Conservation (phyloP, 92 coral and sea anemone genomes). For the Actinernus sp. region DNA sequence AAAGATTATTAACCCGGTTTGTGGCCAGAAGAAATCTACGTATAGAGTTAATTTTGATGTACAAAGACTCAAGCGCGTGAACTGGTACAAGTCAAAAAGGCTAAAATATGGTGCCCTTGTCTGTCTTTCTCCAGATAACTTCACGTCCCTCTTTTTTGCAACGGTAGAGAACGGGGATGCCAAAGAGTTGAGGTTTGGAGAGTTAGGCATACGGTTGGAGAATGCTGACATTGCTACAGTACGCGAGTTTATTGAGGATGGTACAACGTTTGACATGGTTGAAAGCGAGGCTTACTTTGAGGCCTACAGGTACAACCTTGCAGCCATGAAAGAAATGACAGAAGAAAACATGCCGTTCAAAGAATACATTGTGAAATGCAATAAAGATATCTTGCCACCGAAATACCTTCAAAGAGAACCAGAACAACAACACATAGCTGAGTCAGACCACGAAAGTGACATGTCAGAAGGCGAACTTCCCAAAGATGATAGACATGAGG, state of each 20-base stretch:
- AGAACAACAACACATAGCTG: too few relatives aligned
- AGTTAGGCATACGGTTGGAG: constrained; percentile 75
- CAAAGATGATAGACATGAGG: too few relatives aligned
- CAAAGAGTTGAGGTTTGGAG: constrained; percentile 51
- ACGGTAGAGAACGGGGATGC: constrained; percentile 82
- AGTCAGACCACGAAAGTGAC: too few relatives aligned
- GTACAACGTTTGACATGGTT: constrained; percentile 71
- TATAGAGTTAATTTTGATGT: constrained; percentile 65
- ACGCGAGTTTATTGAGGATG: constrained; percentile 20
- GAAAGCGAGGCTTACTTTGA: constrained; percentile 86
- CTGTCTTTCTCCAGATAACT: constrained; percentile 78
- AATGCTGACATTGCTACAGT: constrained; percentile 9
- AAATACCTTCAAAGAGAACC: too few relatives aligned
- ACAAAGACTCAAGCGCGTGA: constrained; percentile 38
- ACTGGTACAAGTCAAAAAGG: constrained; percentile 77
- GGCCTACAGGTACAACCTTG: constrained; percentile 83
- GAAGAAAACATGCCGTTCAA: constrained; percentile 76
- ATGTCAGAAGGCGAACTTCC: too few relatives aligned
- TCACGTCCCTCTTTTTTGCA: constrained; percentile 64
- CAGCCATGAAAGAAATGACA: constrained; percentile 60
- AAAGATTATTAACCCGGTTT: constrained; percentile 63
- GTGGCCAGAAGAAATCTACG: constrained; percentile 48
- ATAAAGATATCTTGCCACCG: constrained; percentile 56
- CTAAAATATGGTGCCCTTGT: constrained; percentile 81
- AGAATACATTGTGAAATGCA: constrained; percentile 74